A percentile compares a stretch with the other conserved stretches of the same genome.
Evolutionary conservation across 2,888 invertebrate genomes (phyloP).

Genomic region (Drosophila nr. perissopoda): DNA sequence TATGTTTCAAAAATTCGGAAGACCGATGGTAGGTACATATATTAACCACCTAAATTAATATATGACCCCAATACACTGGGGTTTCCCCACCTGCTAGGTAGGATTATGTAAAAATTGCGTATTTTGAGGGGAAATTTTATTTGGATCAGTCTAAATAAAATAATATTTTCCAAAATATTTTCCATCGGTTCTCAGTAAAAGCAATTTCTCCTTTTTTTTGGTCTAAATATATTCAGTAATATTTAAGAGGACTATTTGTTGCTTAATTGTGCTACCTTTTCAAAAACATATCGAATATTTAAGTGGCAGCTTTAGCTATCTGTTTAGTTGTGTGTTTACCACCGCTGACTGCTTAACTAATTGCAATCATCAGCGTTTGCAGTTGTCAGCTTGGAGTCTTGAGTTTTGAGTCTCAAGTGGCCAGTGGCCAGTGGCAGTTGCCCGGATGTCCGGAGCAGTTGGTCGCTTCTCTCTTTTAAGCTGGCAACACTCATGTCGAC

Average conservation of each 20-base stretch:
- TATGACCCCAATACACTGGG: too few relatives aligned
- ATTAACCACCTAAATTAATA: too few relatives aligned
- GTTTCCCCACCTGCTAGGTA: too few relatives aligned
- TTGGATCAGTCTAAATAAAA: too few relatives aligned
- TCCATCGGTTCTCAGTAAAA: background rate
- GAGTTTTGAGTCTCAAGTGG: slow-evolving; percentile 23
- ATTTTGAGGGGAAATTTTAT: too few relatives aligned
- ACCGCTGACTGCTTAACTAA: slow-evolving; percentile 21
- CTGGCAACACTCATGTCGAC: slow-evolving; percentile 55
- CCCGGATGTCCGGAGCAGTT: slow-evolving; percentile 63
- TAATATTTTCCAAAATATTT: background rate
- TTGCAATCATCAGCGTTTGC: slow-evolving; percentile 43
- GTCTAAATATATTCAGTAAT: background rate
- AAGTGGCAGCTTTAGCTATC: slow-evolving; percentile 23
- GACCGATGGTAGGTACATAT: too few relatives aligned
- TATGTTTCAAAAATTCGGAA: too few relatives aligned
- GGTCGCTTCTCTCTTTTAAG: slow-evolving; percentile 9
- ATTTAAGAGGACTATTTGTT: background rate
- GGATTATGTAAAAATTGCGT: too few relatives aligned
- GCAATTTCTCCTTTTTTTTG: background rate
- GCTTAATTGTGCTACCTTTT: background rate
- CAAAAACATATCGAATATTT: slow-evolving; percentile 6
- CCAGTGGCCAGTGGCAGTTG: slow-evolving; percentile 34
- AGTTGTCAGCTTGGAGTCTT: slow-evolving; percentile 6
- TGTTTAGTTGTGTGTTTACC: slow-evolving; percentile 11